A percentile compares a stretch with the other conserved stretches of the same genome.
Evolutionary conservation across 2,113 vertebrate genomes (phyloP).

Genomic region (Sigmodon hispidus): DNA sequence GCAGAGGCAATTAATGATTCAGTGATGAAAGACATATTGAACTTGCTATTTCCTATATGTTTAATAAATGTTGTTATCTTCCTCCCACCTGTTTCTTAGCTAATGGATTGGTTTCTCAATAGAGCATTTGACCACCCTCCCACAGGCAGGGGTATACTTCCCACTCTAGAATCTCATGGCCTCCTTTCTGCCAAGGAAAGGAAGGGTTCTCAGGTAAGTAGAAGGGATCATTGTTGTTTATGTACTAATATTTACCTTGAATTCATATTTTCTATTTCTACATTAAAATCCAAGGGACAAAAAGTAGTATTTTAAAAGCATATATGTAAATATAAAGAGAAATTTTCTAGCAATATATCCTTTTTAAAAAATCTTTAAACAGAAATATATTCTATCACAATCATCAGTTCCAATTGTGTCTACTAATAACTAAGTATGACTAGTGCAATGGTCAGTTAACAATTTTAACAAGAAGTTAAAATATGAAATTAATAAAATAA

Average conservation of each 20-base stretch:
- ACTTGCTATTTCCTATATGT: neutral
- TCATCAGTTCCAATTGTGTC: neutral
- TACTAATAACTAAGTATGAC: neutral
- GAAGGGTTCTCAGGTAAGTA: neutral
- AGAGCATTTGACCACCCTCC: neutral
- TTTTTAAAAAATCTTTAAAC: slow-evolving; percentile 27
- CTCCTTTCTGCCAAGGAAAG: neutral
- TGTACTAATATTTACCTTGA: neutral
- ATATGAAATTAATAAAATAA: neutral
- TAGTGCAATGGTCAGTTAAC: neutral
- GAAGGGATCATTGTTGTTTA: neutral
- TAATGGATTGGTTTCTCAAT: neutral
- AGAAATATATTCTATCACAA: neutral
- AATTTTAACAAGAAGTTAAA: slow-evolving; percentile 26
- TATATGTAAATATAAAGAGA: neutral
- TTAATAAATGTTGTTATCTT: slow-evolving; percentile 5
- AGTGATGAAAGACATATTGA: neutral
- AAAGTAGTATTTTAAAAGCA: neutral
- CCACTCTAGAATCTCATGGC: neutral
- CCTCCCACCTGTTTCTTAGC: neutral
- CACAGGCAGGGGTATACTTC: neutral
- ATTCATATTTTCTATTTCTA: slow-evolving; percentile 1
- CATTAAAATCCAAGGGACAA: neutral
- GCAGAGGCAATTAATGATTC: neutral
- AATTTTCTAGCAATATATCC: neutral